Percentiles rank a stretch among this genome's conserved stretches.
Conservation (phyloP, 2,888 invertebrate genomes). For the Hirtodrosophila histrioides region DNA sequence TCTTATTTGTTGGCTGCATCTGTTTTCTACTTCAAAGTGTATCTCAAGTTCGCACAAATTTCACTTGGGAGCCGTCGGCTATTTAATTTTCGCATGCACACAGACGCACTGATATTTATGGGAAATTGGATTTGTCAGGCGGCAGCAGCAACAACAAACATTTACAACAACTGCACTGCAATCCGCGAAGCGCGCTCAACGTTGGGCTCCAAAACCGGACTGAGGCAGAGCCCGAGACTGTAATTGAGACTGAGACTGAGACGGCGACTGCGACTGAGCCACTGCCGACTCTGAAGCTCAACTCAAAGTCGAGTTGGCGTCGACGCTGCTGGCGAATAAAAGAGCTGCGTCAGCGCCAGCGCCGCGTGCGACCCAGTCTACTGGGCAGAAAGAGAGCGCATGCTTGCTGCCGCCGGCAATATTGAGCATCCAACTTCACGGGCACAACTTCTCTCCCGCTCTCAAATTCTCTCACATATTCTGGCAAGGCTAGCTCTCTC, state of each 20-base stretch:
- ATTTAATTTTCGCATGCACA: conserved; percentile 47
- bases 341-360: conserved; percentile 40
- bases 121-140: conserved; percentile 47
- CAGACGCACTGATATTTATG: conserved; percentile 54
- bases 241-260: conserved; percentile 42
- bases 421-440: conserved; percentile 34
- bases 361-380: conserved; percentile 55
- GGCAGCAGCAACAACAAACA: conserved; percentile 16
- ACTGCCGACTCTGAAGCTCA: conserved; percentile 33
- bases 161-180: conserved; percentile 40
- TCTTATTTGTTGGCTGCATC: conserved; percentile 29
- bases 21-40: conserved; percentile 15
- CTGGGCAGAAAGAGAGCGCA: conserved; percentile 74
- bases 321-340: conserved; percentile 35
- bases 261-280: conserved; percentile 44
- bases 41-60: conserved; percentile 27
- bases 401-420: conserved; percentile 72
- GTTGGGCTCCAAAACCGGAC: conserved; percentile 82
- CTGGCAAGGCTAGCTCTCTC: conserved; percentile 10
- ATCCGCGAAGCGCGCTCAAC: conserved; percentile 72
- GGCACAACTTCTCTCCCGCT: conserved; percentile 23
- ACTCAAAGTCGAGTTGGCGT: conserved; percentile 35
- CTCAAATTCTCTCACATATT: conserved; percentile 21
- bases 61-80: conserved; percentile 68
- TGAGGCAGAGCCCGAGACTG: conserved; percentile 42